Conservation (phyloP, 2,797 vertebrate species). For the Pantherophis alleghaniensis region DNA sequence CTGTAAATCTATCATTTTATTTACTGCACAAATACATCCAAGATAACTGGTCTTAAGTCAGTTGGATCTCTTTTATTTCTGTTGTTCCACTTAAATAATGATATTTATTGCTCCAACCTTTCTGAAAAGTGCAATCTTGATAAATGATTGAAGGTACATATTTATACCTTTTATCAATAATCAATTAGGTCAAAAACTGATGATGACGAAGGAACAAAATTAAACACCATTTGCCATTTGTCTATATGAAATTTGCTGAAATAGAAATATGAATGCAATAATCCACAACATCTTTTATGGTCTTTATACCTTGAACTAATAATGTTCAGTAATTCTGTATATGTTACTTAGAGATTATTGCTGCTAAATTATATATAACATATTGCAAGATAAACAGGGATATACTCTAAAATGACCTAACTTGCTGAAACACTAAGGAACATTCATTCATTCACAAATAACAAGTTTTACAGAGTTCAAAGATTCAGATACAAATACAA, state of each 20-base stretch:
- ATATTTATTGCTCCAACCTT: neutral
- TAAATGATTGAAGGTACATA: neutral
- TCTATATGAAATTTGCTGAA: neutral
- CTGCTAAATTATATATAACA: neutral
- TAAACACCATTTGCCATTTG: neutral
- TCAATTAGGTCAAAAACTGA: neutral
- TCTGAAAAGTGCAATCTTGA: neutral
- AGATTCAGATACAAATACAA: neutral
- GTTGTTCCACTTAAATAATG: neutral
- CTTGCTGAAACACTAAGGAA: neutral
- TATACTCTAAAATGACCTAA: neutral
- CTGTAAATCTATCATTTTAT: neutral
- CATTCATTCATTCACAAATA: neutral
- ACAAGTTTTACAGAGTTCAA: neutral
- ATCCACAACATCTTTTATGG: neutral
- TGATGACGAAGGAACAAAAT: neutral
- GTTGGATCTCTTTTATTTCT: slow-evolving; percentile 8
- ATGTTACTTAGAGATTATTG: neutral
- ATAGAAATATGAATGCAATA: neutral
- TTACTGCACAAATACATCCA: slow-evolving; percentile 19
- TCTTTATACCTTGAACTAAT: neutral
- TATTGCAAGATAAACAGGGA: neutral
- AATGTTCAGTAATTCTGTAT: neutral
- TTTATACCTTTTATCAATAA: neutral
- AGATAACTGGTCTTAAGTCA: slow-evolving; percentile 14